Percentiles rank a stretch among this genome's conserved stretches.
Evolutionary conservation across 2,888 invertebrate genomes (phyloP).

Genomic region (Apodemia zela): DNA sequence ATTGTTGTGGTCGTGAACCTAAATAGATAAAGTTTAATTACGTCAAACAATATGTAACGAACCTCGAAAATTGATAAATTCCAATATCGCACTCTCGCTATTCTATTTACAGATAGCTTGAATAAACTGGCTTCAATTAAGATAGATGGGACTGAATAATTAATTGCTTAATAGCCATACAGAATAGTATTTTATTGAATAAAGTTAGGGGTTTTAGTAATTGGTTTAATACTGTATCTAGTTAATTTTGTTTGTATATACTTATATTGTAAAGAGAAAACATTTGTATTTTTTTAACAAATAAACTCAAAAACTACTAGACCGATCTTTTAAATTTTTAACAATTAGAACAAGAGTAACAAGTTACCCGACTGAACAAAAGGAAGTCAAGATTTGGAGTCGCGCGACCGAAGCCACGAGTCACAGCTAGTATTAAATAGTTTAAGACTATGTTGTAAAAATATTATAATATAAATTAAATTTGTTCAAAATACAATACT

Average conservation of each 20-base stretch:
- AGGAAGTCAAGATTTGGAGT: too few species aligned
- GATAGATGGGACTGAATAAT: constrained; percentile 2
- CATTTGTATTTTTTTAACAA: too few species aligned
- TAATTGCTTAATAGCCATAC: constrained; percentile 10
- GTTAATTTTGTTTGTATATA: not conserved
- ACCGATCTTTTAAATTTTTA: too few species aligned
- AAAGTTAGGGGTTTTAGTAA: not conserved
- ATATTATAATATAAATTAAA: too few species aligned
- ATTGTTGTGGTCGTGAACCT: constrained; percentile 9
- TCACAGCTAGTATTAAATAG: too few species aligned
- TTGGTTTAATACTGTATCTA: not conserved
- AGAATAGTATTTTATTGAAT: not conserved
- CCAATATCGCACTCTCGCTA: constrained; percentile 3
- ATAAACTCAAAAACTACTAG: too few species aligned
- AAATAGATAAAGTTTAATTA: constrained; percentile 17
- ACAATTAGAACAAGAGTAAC: too few species aligned
- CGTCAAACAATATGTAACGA: constrained; percentile 14
- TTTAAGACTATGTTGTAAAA: too few species aligned
- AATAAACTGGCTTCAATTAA: constrained; percentile 15
- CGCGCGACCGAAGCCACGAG: too few species aligned
- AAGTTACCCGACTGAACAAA: too few species aligned
- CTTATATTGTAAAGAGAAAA: too few species aligned
- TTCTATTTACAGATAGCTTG: constrained; percentile 16
- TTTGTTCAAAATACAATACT: too few species aligned
- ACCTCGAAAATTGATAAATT: constrained; percentile 17